Conservation (phyloP, 2,113 vertebrate species). For the Chlamydotis undulata region DNA sequence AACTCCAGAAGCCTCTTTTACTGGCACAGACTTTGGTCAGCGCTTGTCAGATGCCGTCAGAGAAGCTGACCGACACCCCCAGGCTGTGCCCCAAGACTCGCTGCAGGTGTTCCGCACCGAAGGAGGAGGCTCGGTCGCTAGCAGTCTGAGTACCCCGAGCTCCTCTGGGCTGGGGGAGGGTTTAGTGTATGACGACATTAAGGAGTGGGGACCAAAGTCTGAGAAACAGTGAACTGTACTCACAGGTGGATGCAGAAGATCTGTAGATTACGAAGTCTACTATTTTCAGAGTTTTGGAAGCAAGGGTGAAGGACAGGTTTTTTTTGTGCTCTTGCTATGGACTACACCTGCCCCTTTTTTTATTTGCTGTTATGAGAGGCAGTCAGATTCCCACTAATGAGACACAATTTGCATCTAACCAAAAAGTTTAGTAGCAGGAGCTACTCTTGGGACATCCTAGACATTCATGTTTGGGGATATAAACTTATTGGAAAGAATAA, state of each 20-base stretch:
- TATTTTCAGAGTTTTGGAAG: not conserved
- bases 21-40: conserved; percentile 75
- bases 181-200: conserved; percentile 70
- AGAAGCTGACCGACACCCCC: conserved; percentile 73
- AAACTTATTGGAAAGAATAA: not conserved
- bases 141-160: conserved; percentile 84
- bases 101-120: conserved; percentile 84
- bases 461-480: not conserved
- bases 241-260: conserved; percentile 66
- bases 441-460: not conserved
- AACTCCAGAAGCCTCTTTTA: conserved; percentile 63
- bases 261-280: conserved; percentile 15
- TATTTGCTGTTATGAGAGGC: fast-evolving
- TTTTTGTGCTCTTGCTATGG: not conserved
- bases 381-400: not conserved
- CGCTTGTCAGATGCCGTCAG: conserved; percentile 80
- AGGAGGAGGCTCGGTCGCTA: conserved; percentile 78
- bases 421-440: not conserved
- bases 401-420: not conserved
- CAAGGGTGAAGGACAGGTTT: not conserved
- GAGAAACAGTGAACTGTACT: conserved; percentile 79
- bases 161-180: conserved; percentile 74
- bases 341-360: not conserved
- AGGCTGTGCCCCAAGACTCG: conserved; percentile 76
- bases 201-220: conserved; percentile 86